These are phyloP conservation scores for Platycheirus rosarum DNA, from an alignment of 2,888 invertebrate genomes.

Conservation along the genomic window DNA sequence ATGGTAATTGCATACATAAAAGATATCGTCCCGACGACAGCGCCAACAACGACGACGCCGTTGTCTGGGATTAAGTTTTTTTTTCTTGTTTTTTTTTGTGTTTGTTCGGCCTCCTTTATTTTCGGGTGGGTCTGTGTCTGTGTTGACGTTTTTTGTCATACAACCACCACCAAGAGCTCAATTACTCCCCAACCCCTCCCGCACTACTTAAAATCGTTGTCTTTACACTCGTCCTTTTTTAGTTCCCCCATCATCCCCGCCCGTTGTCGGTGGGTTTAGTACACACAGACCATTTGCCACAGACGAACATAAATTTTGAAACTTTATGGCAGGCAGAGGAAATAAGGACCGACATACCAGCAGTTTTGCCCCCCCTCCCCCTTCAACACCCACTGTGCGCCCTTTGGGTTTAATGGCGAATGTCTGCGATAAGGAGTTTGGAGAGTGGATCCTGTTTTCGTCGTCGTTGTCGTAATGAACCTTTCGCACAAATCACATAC, in stretches of 20 bases:
- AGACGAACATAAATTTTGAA: slow-evolving; percentile 73
- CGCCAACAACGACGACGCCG: slow-evolving; percentile 60
- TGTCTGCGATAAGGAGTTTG: slow-evolving; percentile 73
- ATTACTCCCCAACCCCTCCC: slow-evolving; percentile 44
- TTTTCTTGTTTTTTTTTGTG: slow-evolving; percentile 30
- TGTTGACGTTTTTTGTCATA: slow-evolving; percentile 49
- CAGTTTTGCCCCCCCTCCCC: slow-evolving; percentile 21
- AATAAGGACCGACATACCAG: slow-evolving; percentile 46
- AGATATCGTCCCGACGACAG: slow-evolving; percentile 75
- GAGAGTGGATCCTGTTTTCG: slow-evolving; percentile 71
- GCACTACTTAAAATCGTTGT: too few relatives aligned
- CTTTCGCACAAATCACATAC: slow-evolving; percentile 70
- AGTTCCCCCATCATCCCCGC: too few relatives aligned
- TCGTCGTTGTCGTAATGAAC: slow-evolving; percentile 71
- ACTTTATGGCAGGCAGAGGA: slow-evolving; percentile 68
- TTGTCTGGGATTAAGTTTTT: slow-evolving; percentile 69
- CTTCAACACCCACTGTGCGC: slow-evolving; percentile 9
- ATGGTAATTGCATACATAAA: slow-evolving; percentile 72
- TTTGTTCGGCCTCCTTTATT: slow-evolving; percentile 29
- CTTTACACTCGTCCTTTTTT: slow-evolving; percentile 4
- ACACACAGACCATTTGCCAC: slow-evolving; percentile 70
- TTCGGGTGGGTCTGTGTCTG: slow-evolving; percentile 65
- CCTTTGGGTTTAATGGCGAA: slow-evolving; percentile 58
- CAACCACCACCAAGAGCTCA: slow-evolving; percentile 34
- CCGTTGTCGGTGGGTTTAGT: neutral